Conservation (phyloP, 2,797 vertebrate genomes). For the Tragelaphus eurycerus region DNA sequence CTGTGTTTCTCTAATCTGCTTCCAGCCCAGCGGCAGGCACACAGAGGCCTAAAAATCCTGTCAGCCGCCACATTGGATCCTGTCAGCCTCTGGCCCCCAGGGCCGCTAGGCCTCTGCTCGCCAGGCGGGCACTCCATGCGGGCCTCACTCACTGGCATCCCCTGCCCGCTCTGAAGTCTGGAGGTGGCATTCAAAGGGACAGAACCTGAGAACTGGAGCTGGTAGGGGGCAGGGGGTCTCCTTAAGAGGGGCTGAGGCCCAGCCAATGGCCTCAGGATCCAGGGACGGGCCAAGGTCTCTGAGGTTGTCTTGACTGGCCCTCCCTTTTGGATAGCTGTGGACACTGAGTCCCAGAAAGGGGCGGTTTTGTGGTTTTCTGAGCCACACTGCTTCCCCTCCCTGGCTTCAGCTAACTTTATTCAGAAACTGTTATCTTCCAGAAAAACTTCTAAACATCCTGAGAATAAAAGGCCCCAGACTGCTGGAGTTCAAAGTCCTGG, state of each 20-base stretch:
- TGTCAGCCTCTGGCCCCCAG: not conserved
- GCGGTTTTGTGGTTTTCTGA: not conserved
- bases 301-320: not conserved
- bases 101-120: not conserved
- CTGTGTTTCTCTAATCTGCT: constrained; percentile 50
- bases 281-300: not conserved
- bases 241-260: not conserved
- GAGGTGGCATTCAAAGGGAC: not conserved
- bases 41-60: constrained; percentile 64
- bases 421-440: not conserved
- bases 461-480: not conserved
- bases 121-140: not conserved
- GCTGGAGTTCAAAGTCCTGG: not conserved
- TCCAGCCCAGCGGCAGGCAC: constrained; percentile 38
- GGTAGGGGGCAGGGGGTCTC: not conserved
- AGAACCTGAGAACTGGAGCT: not conserved
- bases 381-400: not conserved
- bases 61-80: constrained; percentile 23
- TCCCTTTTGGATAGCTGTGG: not conserved
- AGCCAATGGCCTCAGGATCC: not conserved
- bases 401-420: not conserved
- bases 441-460: not conserved
- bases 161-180: not conserved
- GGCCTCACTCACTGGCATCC: not conserved
- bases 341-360: not conserved